Evolutionary conservation across 2,113 vertebrate genomes (phyloP), one percentile per base, ranked within the genome.

Genomic region (Sapajus apella): DNA sequence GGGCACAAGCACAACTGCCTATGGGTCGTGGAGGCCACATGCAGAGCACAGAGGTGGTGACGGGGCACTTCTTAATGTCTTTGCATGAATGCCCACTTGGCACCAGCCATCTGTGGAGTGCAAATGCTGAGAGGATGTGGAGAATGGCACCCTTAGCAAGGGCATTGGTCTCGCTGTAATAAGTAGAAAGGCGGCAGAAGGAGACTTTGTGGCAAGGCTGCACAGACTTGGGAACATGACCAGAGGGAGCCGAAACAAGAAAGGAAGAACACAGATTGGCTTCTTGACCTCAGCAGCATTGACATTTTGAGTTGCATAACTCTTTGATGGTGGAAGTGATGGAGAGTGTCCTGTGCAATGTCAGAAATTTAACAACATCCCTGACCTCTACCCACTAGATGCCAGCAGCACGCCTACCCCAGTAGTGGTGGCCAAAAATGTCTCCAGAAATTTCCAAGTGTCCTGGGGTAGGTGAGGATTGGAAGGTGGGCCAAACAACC

Each of bases 401-500:
- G 4, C 3, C 64, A 79, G 8, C 9, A 89, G 55, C 20, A 37
- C 1, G 11, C 23, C 11, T 6, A 86, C 0, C 16, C 35, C 35
- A 85, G 16, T 0, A 66, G 8, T 9, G 6, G 47, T 23, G 43
- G 35, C 5, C 32, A n/a, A 88, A 81, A 70, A 9, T 86, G 18
- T 50, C 75, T 77, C 56, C 12, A 64, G 14, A 64, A 32, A 14
- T 45, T 81, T 27, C 32, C 80, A 68, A 73, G 9, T 27, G 23
- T 81, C n/a, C 45, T 37, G 20, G 5, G 18, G 16, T 18, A 27
- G 3, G 25, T 52, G 12, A 81, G 4, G 1, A 14, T 50, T 64
- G 2, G 8, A 2, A 0, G 12, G 12, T 0, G 3, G 55, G 30
- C 23, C 23, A 66, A 91, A 83, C 1, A 45, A 13, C 27, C 1